phyloP scores from a whole-genome alignment of 2,888 invertebrate genomes.

The Creontiades dilutus region DNA sequence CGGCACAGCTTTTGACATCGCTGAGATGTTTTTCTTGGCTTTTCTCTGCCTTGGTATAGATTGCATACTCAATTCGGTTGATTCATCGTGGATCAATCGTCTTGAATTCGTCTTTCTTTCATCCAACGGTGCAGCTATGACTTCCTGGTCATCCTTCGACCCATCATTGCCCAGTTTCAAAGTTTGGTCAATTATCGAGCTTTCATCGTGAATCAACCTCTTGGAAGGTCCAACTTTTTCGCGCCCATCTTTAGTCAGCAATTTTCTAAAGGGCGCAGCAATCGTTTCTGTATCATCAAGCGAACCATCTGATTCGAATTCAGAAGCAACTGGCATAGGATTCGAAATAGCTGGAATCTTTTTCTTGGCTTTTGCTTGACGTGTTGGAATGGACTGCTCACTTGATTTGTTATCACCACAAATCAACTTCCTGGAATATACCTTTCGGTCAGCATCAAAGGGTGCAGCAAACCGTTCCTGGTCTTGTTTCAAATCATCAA shows the following conservation, averaged over 20 bases:
- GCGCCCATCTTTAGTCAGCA: background rate
- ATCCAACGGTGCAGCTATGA: background rate
- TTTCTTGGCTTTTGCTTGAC: background rate
- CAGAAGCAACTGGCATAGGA: background rate
- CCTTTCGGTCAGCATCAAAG: background rate
- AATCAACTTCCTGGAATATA: background rate
- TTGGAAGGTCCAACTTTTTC: background rate
- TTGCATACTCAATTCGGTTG: background rate
- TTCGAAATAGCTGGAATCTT: background rate
- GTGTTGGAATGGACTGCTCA: background rate
- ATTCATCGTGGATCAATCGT: background rate
- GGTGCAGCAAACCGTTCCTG: background rate
- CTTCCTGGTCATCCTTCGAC: background rate
- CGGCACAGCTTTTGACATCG: too few species aligned
- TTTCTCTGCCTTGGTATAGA: too few species aligned
- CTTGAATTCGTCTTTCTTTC: background rate
- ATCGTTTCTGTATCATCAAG: background rate
- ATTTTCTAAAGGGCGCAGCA: background rate
- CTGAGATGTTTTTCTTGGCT: too few species aligned
- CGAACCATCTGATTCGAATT: background rate
- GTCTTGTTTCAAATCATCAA: background rate
- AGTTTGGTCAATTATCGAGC: background rate
- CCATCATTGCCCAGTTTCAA: background rate
- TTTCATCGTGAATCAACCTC: background rate
- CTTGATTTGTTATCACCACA: background rate